phyloP scores from a whole-genome alignment of 2,797 vertebrate genomes.

The Arnoldichthys spilopterus region DNA sequence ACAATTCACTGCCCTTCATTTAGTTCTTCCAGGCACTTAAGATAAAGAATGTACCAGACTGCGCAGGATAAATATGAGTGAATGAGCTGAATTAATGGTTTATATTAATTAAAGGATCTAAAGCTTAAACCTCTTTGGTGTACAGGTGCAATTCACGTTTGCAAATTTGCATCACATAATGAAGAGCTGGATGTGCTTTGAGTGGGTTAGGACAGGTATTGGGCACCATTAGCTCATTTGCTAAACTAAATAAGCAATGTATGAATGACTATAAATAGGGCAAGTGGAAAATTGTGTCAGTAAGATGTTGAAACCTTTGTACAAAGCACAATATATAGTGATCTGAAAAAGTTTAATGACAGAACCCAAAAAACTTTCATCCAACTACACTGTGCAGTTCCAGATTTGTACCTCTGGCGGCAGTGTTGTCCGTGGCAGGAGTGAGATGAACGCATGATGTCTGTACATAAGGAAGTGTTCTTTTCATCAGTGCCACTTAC shows the following conservation, averaged over 20 bases:
- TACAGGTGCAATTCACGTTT: no score
- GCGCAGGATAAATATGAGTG: not conserved
- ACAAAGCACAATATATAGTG: no score
- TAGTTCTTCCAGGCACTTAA: not conserved
- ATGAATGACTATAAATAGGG: no score
- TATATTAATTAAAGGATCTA: not conserved
- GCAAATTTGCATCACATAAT: no score
- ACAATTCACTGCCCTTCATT: slow-evolving; percentile 1
- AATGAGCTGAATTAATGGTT: no score
- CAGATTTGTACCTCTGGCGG: slow-evolving; percentile 81
- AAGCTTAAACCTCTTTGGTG: not conserved
- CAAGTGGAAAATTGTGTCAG: no score
- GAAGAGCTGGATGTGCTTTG: no score
- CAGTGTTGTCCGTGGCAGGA: slow-evolving; percentile 87
- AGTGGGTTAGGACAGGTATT: no score
- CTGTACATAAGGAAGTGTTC: slow-evolving; percentile 72
- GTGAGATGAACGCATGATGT: slow-evolving; percentile 71
- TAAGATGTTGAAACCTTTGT: no score
- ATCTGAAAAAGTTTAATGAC: not conserved
- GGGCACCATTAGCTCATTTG: no score
- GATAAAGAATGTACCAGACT: not conserved
- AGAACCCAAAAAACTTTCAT: not conserved
- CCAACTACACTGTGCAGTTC: slow-evolving; percentile 43
- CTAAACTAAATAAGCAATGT: no score
- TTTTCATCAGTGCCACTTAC: slow-evolving; percentile 71